A percentile compares a stretch with the other conserved stretches of the same genome.
Conservation (phyloP, 1,140 invertebrate species). For the Chlorops oryzae region DNA sequence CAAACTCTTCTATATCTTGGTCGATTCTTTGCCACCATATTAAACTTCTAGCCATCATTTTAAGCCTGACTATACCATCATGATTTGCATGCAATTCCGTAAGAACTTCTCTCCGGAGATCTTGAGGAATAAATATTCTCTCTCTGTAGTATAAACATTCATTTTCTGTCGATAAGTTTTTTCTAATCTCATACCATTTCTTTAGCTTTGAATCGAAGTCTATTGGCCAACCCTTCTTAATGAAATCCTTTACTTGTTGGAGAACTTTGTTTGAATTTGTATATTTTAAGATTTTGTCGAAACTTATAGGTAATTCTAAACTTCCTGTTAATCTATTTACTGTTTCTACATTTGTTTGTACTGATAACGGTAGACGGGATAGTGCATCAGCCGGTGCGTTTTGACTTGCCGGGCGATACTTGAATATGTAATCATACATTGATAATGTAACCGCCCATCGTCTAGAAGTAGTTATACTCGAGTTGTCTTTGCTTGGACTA, state of each 20-base stretch:
- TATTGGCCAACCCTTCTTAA: not conserved
- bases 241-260: no score
- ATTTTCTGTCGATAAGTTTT: not conserved
- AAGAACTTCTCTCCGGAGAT: not conserved
- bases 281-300: not conserved
- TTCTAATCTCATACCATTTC: not conserved
- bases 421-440: conserved; percentile 23
- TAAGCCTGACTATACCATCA: no score
- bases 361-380: conserved; percentile 13
- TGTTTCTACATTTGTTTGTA: not conserved
- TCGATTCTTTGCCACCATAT: conserved; percentile 2
- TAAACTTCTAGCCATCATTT: no score
- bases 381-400: conserved; percentile 23
- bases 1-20: not conserved
- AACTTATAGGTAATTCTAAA: conserved; percentile 1
- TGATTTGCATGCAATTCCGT: not conserved
- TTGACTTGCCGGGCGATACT: conserved; percentile 11
- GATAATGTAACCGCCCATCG: conserved; percentile 26
- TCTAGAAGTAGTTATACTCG: conserved; percentile 18
- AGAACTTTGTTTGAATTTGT: no score
- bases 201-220: no score
- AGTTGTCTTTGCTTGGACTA: conserved; percentile 18
- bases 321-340: not conserved
- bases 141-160: not conserved
- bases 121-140: not conserved